Evolutionary conservation across 53 echinoderm and acorn worm species (phyloP).

Genomic region (Arbacia lixula): DNA sequence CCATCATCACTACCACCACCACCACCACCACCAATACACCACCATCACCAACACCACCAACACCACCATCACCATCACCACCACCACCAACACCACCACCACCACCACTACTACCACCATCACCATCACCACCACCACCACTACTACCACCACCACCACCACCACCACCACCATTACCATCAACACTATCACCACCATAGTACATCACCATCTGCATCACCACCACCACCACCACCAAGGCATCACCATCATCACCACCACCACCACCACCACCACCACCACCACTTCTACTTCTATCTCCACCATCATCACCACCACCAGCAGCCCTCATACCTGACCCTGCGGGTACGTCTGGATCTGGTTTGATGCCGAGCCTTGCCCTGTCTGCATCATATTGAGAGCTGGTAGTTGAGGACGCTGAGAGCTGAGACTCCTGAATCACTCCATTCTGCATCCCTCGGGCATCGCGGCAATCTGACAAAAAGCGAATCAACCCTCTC

Average conservation of each 20-base stretch:
- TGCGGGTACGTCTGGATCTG: slow-evolving; percentile 71
- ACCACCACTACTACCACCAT: background rate
- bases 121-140: slow-evolving; percentile 49
- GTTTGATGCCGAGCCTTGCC: slow-evolving; percentile 66
- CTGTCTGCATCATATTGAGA: slow-evolving; percentile 64
- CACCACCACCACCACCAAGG: background rate
- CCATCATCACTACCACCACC: slow-evolving; percentile 7
- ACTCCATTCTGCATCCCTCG: slow-evolving; percentile 78
- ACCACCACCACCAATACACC: background rate
- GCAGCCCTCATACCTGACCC: slow-evolving; percentile 76
- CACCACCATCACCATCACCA: background rate
- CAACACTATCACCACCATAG: background rate
- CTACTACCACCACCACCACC: no score
- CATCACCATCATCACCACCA: slow-evolving; percentile 30
- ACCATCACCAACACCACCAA: background rate
- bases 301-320: background rate
- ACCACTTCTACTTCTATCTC: slow-evolving; percentile 9
- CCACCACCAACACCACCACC: background rate
- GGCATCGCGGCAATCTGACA: slow-evolving; percentile 73
- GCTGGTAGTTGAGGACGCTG: slow-evolving; percentile 53
- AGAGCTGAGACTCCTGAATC: slow-evolving; percentile 78
- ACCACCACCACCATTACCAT: no score
- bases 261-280: slow-evolving; percentile 6
- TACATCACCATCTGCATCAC: background rate
- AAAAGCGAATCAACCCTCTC: no score